Conservation (phyloP, 2,113 vertebrate genomes). For the Solea solea region DNA sequence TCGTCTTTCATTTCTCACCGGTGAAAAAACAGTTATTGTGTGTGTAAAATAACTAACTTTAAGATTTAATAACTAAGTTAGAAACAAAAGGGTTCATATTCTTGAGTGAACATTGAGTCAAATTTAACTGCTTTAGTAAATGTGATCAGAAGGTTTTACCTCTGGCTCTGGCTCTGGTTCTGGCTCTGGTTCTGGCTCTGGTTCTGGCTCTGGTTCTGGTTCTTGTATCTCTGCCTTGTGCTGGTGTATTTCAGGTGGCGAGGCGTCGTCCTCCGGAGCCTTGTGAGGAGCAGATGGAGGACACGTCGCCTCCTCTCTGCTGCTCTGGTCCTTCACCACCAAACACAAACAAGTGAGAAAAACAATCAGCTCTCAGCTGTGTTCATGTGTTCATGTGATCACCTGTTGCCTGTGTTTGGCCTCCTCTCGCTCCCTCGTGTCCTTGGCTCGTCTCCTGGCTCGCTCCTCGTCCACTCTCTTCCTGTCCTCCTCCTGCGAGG, state of each 20-base stretch:
- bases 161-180: constrained; percentile 23
- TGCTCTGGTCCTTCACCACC: constrained; percentile 56
- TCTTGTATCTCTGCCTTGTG: constrained; percentile 48
- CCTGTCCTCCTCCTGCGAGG: constrained; percentile 82
- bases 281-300: constrained; percentile 67
- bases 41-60: no score
- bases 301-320: constrained; percentile 56
- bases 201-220: constrained; percentile 51
- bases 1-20: no score
- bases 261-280: constrained; percentile 53
- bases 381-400: no score
- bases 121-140: no score
- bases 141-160: constrained; percentile 13
- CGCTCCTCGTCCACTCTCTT: constrained; percentile 83
- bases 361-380: no score
- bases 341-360: neutral
- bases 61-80: no score
- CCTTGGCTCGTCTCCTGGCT: constrained; percentile 76
- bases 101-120: no score
- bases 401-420: constrained; percentile 68
- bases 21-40: no score
- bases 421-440: constrained; percentile 79
- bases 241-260: constrained; percentile 29
- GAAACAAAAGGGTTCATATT: no score
- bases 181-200: constrained; percentile 43